phyloP scores from a whole-genome alignment of 2,888 invertebrate genomes.

The Matsumyia berberina region DNA sequence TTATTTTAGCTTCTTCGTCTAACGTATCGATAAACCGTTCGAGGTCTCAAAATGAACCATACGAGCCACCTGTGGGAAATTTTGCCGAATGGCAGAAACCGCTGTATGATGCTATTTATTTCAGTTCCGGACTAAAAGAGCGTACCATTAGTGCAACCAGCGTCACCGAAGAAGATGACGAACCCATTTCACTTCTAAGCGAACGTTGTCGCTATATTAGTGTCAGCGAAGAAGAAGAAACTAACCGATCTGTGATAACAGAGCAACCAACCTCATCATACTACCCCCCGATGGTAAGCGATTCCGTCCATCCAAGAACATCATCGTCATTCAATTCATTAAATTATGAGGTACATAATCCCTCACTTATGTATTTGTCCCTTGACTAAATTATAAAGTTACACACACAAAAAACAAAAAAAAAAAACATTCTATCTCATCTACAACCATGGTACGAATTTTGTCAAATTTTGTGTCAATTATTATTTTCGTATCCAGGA shows the following conservation, averaged over 20 bases:
- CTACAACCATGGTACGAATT: slow-evolving; percentile 31
- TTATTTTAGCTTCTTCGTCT: slow-evolving; percentile 76
- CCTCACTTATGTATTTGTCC: slow-evolving; percentile 53
- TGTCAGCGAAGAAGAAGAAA: slow-evolving; percentile 83
- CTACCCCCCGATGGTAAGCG: slow-evolving; percentile 71
- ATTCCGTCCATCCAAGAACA: slow-evolving; percentile 40
- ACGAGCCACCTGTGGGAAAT: slow-evolving; percentile 43
- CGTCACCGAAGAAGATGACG: slow-evolving; percentile 82
- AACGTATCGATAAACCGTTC: slow-evolving; percentile 77
- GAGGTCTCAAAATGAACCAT: slow-evolving; percentile 77
- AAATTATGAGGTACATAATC: slow-evolving; percentile 36
- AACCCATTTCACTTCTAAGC: slow-evolving; percentile 80
- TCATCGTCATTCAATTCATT: slow-evolving; percentile 55
- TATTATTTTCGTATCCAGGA: slow-evolving; percentile 72
- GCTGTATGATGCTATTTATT: slow-evolving; percentile 72
- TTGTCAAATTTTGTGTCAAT: slow-evolving; percentile 67
- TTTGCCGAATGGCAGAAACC: slow-evolving; percentile 25
- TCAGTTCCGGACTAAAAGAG: slow-evolving; percentile 78
- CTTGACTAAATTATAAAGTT: slow-evolving; percentile 62
- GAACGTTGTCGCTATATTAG: slow-evolving; percentile 82
- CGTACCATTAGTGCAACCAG: slow-evolving; percentile 82
- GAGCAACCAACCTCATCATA: slow-evolving; percentile 83
- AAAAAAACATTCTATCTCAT: slow-evolving; percentile 34
- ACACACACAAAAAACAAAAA: slow-evolving; percentile 27
- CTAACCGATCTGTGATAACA: slow-evolving; percentile 83